Evolutionary conservation across 2,113 vertebrate species (phyloP), one percentile per base, ranked within the genome.

Genomic region (Podarcis muralis): DNA sequence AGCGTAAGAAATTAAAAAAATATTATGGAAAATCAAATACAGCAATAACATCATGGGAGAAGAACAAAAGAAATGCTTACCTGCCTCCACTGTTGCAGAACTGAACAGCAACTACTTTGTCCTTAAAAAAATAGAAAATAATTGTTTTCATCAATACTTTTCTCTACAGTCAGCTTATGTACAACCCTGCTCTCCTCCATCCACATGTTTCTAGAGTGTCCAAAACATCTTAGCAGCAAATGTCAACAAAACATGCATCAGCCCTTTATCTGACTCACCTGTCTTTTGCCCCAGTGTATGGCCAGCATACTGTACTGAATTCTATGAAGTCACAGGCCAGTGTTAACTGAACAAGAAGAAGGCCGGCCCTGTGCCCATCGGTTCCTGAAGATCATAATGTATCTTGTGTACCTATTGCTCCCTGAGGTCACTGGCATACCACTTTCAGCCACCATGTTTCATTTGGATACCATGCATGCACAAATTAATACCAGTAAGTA

Each of bases 41-140:
- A n/a, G 7, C 68, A 13, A 72, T n/a, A 13, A 66, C 30, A 81
- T 0, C 65, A 87, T 1, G 59, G 30, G 16, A 83, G 37, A 86
- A 88, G 1, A 9, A 59, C 59, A 84, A 71, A 86, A 74, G n/a
- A 85, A 48, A 86, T 91, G 95, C 96, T 97, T 95, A 99, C 99
- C 98, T 98, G 95, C 99, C 98, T 48, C 97, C 98, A 35, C 98
- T 99, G 97, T 99, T 99, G 97, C 98, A 98, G 92, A 99, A 99
- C 95, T 99, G 99, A 92, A 99, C 97, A 16, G 98, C 98, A 16
- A 99, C 98, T 88, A 99, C 98, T 97, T 99, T 99, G 95, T 99
- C 99, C 99, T 99, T 89, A 88, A 95, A 74, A 74, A 91, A 22
- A 27, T 87, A 85, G 82, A 87, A 35, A 37, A 77, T 89, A 88